Conservation (phyloP, 2,888 invertebrate genomes). For the Thereva nobilitata region DNA sequence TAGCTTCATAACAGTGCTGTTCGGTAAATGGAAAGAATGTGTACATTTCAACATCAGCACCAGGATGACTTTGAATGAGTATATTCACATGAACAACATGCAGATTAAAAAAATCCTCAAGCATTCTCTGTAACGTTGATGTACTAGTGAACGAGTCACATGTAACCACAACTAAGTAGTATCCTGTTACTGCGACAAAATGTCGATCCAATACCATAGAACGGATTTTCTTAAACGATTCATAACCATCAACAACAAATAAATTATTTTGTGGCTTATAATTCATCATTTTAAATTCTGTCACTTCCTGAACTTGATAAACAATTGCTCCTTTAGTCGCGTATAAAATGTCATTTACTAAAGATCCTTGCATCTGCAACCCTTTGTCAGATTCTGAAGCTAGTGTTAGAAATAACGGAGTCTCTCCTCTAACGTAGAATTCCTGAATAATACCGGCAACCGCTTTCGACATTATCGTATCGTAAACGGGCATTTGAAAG, state of each 20-base stretch:
- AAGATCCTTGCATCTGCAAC: no score
- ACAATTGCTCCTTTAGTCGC: not conserved
- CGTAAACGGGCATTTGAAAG: no score
- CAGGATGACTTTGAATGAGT: not conserved
- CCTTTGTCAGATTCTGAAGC: no score
- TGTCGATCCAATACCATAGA: not conserved
- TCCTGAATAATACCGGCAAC: no score
- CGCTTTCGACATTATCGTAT: no score
- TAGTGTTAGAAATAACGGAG: no score
- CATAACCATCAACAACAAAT: not conserved
- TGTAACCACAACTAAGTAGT: not conserved
- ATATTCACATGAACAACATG: not conserved
- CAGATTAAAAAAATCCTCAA: not conserved
- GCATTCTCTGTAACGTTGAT: no score
- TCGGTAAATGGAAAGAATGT: not conserved
- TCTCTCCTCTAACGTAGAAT: no score
- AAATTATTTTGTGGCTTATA: not conserved
- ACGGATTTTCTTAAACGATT: not conserved
- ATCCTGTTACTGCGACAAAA: not conserved
- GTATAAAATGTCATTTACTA: not conserved
- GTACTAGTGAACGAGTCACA: no score
- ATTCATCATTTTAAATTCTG: not conserved
- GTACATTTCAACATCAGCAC: not conserved
- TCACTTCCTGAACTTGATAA: not conserved
- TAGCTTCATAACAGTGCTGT: not conserved